Conservation (phyloP, 2,797 vertebrate species). For the Neosilurus hyrtlii region DNA sequence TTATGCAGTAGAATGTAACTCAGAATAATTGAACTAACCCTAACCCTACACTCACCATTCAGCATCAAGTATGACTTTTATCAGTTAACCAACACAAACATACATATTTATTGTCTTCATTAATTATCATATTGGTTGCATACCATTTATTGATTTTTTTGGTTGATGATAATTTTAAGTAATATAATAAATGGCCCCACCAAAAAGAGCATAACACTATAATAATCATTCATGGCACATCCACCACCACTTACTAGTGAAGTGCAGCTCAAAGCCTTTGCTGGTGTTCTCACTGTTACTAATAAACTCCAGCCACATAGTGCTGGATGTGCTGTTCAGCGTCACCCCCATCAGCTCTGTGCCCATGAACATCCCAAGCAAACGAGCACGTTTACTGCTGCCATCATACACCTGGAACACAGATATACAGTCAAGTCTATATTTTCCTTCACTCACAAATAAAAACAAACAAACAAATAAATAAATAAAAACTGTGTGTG, state of each 20-base stretch:
- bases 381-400: slow-evolving; percentile 84
- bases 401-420: slow-evolving; percentile 88
- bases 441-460: no score
- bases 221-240: slow-evolving; percentile 6
- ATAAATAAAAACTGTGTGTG: no score
- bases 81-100: not conserved
- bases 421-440: slow-evolving; percentile 18
- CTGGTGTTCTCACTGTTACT: slow-evolving; percentile 87
- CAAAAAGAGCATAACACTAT: not conserved
- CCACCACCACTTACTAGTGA: slow-evolving; percentile 84
- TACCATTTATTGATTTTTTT: not conserved
- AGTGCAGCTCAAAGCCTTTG: slow-evolving; percentile 94
- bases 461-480: no score
- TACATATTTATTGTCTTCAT: not conserved
- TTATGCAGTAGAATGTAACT: not conserved
- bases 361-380: slow-evolving; percentile 85
- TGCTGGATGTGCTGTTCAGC: slow-evolving; percentile 96
- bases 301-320: slow-evolving; percentile 95
- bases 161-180: not conserved
- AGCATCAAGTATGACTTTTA: not conserved
- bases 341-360: slow-evolving; percentile 82
- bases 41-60: not conserved
- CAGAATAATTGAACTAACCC: not conserved
- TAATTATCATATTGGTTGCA: not conserved
- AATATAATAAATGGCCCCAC: not conserved